These are phyloP conservation scores for Bombus huntii DNA, from an alignment of 1,140 invertebrate genomes.

Conservation along the genomic window DNA sequence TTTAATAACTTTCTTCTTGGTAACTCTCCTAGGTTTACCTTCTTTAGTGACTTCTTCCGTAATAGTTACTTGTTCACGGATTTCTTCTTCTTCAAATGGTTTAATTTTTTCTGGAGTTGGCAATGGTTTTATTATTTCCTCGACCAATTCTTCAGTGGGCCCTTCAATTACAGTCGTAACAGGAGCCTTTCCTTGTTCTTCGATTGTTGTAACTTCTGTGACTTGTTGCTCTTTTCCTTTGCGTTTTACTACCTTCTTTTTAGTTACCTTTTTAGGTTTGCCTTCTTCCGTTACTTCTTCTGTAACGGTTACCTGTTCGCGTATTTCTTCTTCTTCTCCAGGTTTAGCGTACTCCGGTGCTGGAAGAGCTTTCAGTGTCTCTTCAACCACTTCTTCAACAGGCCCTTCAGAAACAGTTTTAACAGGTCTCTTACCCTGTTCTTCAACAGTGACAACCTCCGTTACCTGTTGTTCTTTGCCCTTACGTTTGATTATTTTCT, in stretches of 20 bases:
- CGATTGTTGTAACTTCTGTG: conserved; percentile 72
- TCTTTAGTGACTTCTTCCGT: conserved; percentile 74
- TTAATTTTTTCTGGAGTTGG: conserved; percentile 23
- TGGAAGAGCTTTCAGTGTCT: conserved; percentile 32
- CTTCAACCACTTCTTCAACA: conserved; percentile 68
- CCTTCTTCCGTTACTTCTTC: conserved; percentile 63
- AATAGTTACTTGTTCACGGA: conserved; percentile 73
- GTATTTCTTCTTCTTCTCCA: conserved; percentile 40
- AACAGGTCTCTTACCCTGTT: conserved; percentile 42
- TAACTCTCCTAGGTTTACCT: conserved; percentile 75
- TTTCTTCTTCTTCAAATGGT: conserved; percentile 39
- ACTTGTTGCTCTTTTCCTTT: conserved; percentile 73
- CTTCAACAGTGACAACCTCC: conserved; percentile 57
- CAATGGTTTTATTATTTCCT: conserved; percentile 39
- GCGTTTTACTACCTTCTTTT: conserved; percentile 74
- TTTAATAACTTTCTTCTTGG: conserved; percentile 57
- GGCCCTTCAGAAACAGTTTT: conserved; percentile 59
- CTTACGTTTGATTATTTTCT: conserved; percentile 52
- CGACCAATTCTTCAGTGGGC: conserved; percentile 67
- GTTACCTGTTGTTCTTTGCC: conserved; percentile 58
- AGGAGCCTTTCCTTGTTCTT: conserved; percentile 69
- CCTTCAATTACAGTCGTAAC: conserved; percentile 65
- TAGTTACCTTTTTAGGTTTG: conserved; percentile 67
- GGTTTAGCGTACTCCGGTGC: conserved; percentile 63
- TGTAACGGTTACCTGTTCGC: conserved; percentile 42